Percentiles rank a stretch among this genome's conserved stretches.
Evolutionary conservation across 2,113 vertebrate species (phyloP).

Genomic region (Nycticryphes semicollaris): DNA sequence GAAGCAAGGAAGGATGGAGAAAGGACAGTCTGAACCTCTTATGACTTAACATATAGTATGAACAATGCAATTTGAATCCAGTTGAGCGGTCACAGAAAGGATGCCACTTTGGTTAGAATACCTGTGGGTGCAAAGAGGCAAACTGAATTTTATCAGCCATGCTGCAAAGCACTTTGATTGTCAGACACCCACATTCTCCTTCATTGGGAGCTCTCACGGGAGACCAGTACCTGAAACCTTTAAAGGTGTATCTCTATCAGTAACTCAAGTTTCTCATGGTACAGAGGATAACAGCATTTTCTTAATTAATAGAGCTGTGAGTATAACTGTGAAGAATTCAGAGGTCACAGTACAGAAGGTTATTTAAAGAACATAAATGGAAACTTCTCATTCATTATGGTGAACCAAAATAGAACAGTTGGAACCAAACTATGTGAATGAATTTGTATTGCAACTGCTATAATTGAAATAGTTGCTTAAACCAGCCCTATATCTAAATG

Average conservation of each 20-base stretch:
- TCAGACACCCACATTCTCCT: background rate
- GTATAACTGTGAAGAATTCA: background rate
- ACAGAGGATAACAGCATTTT: background rate
- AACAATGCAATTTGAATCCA: background rate
- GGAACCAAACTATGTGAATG: background rate
- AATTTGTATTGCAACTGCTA: background rate
- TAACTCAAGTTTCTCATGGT: background rate
- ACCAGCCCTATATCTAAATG: background rate
- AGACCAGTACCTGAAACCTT: background rate
- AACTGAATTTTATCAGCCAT: background rate
- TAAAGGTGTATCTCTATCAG: background rate
- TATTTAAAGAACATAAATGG: background rate
- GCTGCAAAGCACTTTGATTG: background rate
- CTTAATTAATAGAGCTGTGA: background rate
- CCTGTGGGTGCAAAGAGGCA: background rate
- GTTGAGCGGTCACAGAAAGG: background rate
- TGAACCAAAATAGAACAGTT: background rate
- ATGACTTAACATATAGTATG: background rate
- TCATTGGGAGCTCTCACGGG: background rate
- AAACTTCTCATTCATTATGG: background rate
- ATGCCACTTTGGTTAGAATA: background rate
- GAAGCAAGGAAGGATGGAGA: background rate
- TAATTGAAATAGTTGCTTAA: background rate
- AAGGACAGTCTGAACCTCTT: background rate
- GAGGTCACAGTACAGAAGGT: background rate